A percentile compares a stretch with the other conserved stretches of the same genome.
phyloP scores from a whole-genome alignment of 2,113 vertebrate species.

The Morone chrysops region DNA sequence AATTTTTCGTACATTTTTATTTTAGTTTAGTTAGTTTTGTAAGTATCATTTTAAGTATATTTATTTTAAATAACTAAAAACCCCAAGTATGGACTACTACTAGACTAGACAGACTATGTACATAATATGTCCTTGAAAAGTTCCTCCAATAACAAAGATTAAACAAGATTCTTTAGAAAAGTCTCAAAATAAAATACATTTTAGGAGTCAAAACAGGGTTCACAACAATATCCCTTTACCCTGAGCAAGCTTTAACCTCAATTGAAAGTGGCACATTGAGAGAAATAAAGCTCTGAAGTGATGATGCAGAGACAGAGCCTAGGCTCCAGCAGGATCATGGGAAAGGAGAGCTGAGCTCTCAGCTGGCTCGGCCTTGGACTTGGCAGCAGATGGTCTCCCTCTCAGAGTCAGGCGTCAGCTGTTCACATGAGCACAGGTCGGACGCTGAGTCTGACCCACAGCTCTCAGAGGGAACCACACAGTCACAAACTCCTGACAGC shows the following conservation, averaged over 20 bases:
- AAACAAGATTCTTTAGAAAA: neutral
- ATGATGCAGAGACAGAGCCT: neutral
- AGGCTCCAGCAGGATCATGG: conserved; percentile 33
- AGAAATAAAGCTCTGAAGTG: conserved; percentile 6
- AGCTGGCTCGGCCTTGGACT: conserved; percentile 65
- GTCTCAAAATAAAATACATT: neutral
- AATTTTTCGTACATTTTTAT: too few species aligned
- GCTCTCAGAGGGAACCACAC: conserved; percentile 38
- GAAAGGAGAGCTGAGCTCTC: conserved; percentile 42
- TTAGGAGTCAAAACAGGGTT: neutral
- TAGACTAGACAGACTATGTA: too few species aligned
- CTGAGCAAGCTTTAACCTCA: neutral
- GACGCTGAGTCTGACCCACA: conserved; percentile 23
- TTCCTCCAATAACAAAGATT: neutral
- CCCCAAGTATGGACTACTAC: too few species aligned
- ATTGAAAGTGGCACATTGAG: neutral
- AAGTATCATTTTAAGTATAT: too few species aligned
- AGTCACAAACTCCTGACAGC: conserved; percentile 14
- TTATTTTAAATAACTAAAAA: too few species aligned
- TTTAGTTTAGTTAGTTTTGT: too few species aligned
- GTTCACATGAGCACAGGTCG: conserved; percentile 54
- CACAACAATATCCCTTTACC: too few species aligned
- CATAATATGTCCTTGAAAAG: too few species aligned
- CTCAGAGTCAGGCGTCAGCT: conserved; percentile 69
- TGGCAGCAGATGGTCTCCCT: conserved; percentile 71